Evolutionary conservation across 2,113 vertebrate species (phyloP).

Genomic region (Octodon degus): DNA sequence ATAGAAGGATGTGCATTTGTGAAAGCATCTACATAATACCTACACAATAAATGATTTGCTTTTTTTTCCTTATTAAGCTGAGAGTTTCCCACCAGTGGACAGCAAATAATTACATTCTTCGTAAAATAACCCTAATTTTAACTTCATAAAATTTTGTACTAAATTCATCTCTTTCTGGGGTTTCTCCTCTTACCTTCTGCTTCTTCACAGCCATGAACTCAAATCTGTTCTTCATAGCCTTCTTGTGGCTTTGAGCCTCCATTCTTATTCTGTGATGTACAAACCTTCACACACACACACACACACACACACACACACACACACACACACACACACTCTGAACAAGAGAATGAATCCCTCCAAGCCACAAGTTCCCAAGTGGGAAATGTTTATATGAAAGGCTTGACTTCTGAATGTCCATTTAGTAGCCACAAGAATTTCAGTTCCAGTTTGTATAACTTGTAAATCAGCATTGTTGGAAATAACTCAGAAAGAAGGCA

Average conservation of each 20-base stretch:
- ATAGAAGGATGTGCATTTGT: background rate
- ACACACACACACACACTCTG: background rate
- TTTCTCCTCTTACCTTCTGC: background rate
- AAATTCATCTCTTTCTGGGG: background rate
- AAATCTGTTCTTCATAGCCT: constrained; percentile 1
- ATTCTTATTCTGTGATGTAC: background rate
- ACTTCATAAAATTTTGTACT: background rate
- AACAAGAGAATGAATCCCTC: constrained; percentile 38
- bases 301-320: background rate
- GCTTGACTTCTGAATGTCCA: constrained; percentile 31
- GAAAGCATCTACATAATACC: background rate
- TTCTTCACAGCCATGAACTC: constrained; percentile 12
- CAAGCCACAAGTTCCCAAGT: constrained; percentile 30
- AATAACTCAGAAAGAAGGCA: background rate
- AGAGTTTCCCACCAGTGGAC: background rate
- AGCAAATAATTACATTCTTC: background rate
- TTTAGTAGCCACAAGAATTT: constrained; percentile 56
- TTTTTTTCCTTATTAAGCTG: constrained; percentile 21
- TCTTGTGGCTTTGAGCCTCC: background rate
- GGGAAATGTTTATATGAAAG: constrained; percentile 50
- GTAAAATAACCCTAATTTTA: constrained; percentile 22
- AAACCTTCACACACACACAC: background rate
- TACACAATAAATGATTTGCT: constrained; percentile 22
- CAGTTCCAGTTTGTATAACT: constrained; percentile 28
- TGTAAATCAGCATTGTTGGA: constrained; percentile 23